Conservation (phyloP, 2,888 invertebrate genomes). For the Agriotes lineatus region DNA sequence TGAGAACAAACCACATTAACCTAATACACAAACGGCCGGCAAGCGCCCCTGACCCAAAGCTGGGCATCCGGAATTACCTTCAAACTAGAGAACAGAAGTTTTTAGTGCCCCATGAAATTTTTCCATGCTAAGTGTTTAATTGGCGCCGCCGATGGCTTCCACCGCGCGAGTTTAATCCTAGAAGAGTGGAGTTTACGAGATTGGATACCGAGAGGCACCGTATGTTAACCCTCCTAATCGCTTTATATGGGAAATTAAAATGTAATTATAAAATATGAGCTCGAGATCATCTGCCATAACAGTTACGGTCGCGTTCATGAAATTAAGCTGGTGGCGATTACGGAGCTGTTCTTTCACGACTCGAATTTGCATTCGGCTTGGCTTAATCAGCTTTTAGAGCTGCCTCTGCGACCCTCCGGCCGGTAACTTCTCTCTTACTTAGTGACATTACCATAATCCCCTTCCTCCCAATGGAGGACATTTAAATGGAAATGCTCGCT, state of each 20-base stretch:
- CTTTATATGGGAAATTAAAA: conserved; percentile 49
- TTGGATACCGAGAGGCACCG: conserved; percentile 31
- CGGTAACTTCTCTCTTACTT: conserved; percentile 55
- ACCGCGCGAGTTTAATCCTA: too few relatives aligned
- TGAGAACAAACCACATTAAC: too few relatives aligned
- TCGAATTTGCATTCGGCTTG: conserved; percentile 54
- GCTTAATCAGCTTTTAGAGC: conserved; percentile 56
- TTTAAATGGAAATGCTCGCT: conserved; percentile 57
- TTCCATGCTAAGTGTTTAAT: too few relatives aligned
- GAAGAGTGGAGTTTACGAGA: conserved; percentile 27
- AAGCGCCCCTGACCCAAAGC: too few relatives aligned
- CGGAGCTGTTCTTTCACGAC: conserved; percentile 54
- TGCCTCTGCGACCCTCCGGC: conserved; percentile 52
- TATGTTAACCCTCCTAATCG: conserved; percentile 45
- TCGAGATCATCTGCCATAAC: conserved; percentile 46
- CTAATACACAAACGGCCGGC: too few relatives aligned
- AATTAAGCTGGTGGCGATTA: conserved; percentile 54
- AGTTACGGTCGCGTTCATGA: conserved; percentile 47
- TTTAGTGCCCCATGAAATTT: too few relatives aligned
- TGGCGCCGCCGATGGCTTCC: too few relatives aligned
- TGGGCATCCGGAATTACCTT: too few relatives aligned
- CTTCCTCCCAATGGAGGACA: conserved; percentile 46
- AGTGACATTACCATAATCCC: conserved; percentile 57
- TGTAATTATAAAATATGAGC: conserved; percentile 49
- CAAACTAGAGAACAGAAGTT: too few relatives aligned